Evolutionary conservation across 1,140 invertebrate species (phyloP), one percentile per base, ranked within the genome.

Genomic region (Anastatus disparis): DNA sequence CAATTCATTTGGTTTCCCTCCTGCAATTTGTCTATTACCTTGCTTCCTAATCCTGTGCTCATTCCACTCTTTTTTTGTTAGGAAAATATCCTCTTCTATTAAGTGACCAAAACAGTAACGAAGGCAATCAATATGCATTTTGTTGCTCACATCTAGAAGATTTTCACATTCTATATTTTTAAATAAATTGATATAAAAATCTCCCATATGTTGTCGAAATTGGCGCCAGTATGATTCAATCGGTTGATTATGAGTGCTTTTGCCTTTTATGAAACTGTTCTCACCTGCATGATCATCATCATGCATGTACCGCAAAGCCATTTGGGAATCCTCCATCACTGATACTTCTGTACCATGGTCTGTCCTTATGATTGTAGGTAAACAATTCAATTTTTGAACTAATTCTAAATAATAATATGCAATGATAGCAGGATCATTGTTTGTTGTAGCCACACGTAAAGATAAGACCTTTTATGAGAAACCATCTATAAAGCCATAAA

Each of bases 391-490:
- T 13, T 55, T 46, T 27, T 72, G 10, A 12, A 79, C 66, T 44
- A 71, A 48, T 38, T 74, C 26, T 20, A 77, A 61, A 66, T 73
- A 83, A 66, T 79, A 77, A 76, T 75, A 17, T 12, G 52, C 55
- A 17, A 58, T 66, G 4, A 71, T 42, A n/a, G 31, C 20, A 15
- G 69, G 59, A 63, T 79, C 56, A 70, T 71, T 83, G 62, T 74
- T 81, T 20, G 76, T 72, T 2, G 24, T 55, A 20, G 38, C 27
- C 15, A 72, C 74, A 20, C 74, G 26, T 2, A 81, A 17, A 13
- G 15, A 46, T 46, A 46, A 2, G 20, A 46, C 17, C 2, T 46
- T 46, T 17, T 46, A 17, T 13, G 44, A 46, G 20, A 46, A 46
- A 17, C 44, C 44, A 46, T 46, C 44, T 8, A 46, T 46, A 46